These are phyloP conservation scores for Archocentrus centrarchus DNA, from an alignment of 2,113 vertebrate species.

Conservation along the genomic window DNA sequence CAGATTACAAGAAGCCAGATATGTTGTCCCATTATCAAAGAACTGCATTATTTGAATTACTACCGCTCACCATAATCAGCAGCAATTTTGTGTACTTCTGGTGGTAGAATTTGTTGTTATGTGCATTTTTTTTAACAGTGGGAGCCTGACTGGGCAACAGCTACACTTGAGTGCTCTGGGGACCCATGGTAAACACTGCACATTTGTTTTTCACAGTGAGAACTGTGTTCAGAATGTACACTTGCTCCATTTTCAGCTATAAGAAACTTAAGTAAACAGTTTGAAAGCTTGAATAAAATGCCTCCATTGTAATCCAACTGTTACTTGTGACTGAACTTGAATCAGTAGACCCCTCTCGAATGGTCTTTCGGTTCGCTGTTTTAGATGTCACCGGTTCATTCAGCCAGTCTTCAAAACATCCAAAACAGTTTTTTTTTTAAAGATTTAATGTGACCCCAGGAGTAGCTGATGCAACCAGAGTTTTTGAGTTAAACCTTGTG, in stretches of 20 bases:
- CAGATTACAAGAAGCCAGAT: slow-evolving; percentile 37
- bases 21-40: slow-evolving; percentile 20
- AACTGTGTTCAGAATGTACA: slow-evolving; percentile 11
- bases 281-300: not conserved
- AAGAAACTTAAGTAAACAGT: not conserved
- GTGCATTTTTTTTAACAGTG: not conserved
- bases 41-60: slow-evolving; percentile 32
- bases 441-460: slow-evolving; percentile 17
- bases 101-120: slow-evolving; percentile 7
- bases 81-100: slow-evolving; percentile 30
- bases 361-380: not conserved
- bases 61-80: slow-evolving; percentile 7
- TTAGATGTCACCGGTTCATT: not conserved
- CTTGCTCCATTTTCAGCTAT: not conserved
- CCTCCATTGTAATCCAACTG: not conserved
- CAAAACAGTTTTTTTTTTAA: not conserved
- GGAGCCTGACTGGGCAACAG: not conserved
- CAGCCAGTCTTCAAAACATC: not conserved
- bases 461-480: slow-evolving; percentile 51
- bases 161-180: not conserved
- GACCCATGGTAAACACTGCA: not conserved
- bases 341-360: slow-evolving; percentile 1
- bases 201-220: slow-evolving; percentile 34
- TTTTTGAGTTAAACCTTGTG: slow-evolving; percentile 40
- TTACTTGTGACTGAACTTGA: not conserved